A percentile compares a stretch with the other conserved stretches of the same genome.
These are phyloP conservation scores for Pseudomyrmex cubaensis DNA, from an alignment of 1,140 invertebrate species.

Conservation along the genomic window DNA sequence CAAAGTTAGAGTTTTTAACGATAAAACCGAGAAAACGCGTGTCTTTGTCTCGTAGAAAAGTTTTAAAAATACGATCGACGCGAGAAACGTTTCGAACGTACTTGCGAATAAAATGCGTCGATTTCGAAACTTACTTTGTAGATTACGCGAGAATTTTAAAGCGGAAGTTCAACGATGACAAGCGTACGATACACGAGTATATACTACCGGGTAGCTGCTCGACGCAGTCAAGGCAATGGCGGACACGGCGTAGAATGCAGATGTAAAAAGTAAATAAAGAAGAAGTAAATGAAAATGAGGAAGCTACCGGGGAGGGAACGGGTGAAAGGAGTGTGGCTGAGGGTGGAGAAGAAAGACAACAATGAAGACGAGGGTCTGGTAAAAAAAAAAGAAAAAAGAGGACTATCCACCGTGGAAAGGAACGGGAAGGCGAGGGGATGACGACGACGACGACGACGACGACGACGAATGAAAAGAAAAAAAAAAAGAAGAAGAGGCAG, in stretches of 20 bases:
- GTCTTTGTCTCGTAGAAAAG: not conserved
- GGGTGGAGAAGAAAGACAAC: constrained; percentile 55
- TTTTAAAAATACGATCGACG: not conserved
- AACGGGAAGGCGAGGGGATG: not conserved
- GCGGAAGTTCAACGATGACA: not conserved
- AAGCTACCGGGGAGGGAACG: constrained; percentile 24
- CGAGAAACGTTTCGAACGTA: not conserved
- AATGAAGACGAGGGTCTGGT: constrained; percentile 49
- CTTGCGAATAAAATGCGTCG: not conserved
- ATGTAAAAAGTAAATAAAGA: constrained; percentile 58
- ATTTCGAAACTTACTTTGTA: constrained; percentile 7
- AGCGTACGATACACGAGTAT: not conserved
- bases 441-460: too few relatives aligned
- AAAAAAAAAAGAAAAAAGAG: constrained; percentile 41
- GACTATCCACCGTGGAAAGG: constrained; percentile 4
- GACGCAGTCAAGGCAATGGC: not conserved
- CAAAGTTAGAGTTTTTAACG: too few relatives aligned
- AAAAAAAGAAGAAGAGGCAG: constrained; percentile 4
- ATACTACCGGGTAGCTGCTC: not conserved
- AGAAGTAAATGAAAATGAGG: constrained; percentile 58
- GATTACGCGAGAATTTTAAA: constrained; percentile 16
- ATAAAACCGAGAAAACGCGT: too few relatives aligned
- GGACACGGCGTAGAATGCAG: constrained; percentile 47
- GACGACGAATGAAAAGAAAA: constrained; percentile 38
- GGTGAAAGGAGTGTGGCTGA: constrained; percentile 37